Conservation (phyloP, 2,113 vertebrate genomes). For the Campylomormyrus tamandua region DNA sequence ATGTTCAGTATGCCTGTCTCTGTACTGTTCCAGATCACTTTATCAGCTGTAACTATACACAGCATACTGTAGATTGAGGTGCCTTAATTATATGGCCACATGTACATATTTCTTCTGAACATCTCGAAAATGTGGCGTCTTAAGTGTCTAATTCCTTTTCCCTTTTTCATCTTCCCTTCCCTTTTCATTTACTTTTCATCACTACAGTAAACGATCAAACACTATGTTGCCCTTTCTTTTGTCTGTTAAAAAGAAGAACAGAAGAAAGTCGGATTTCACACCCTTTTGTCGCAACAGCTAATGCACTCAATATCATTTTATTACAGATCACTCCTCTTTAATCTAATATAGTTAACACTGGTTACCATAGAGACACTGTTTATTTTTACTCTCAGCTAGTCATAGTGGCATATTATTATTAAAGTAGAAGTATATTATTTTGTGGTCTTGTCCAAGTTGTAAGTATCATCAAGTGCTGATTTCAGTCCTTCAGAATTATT, state of each 20-base stretch:
- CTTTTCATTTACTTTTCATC: background rate
- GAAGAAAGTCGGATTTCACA: background rate
- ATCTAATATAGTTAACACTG: background rate
- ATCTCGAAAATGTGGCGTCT: background rate
- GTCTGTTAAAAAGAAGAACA: background rate
- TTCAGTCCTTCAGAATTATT: constrained; percentile 14
- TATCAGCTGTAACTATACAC: background rate
- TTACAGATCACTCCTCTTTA: background rate
- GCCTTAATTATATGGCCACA: background rate
- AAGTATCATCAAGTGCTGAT: constrained; percentile 12
- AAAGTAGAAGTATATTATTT: constrained; percentile 5
- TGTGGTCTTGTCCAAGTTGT: constrained; percentile 10
- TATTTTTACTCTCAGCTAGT: constrained; percentile 1
- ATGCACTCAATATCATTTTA: background rate
- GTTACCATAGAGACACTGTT: constrained; percentile 9
- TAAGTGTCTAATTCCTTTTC: background rate
- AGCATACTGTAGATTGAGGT: background rate
- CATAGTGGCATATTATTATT: background rate
- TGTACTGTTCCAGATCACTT: background rate
- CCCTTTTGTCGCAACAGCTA: background rate
- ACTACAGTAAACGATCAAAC: background rate
- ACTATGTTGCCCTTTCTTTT: background rate
- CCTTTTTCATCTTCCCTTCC: background rate
- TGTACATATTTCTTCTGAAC: background rate
- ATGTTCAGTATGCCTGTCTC: background rate